Percentiles rank a stretch among this genome's conserved stretches.
Conservation (phyloP, 2,113 vertebrate genomes). For the Syngnathus floridae region DNA sequence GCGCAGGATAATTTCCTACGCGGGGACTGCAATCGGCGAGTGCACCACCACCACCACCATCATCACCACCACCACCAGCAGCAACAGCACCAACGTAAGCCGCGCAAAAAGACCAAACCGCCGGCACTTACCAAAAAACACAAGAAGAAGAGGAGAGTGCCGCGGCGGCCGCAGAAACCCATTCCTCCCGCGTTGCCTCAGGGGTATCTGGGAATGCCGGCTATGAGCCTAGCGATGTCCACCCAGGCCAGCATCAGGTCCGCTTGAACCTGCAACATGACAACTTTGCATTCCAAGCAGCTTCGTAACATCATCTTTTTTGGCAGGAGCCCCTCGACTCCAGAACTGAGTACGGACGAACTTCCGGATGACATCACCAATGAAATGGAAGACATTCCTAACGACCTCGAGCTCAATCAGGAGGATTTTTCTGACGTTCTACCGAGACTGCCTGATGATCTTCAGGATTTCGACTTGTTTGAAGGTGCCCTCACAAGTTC, state of each 20-base stretch:
- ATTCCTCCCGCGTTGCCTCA: slow-evolving; percentile 96
- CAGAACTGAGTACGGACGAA: slow-evolving; percentile 93
- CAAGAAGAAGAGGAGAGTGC: slow-evolving; percentile 94
- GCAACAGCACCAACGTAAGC: slow-evolving; percentile 94
- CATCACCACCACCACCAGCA: slow-evolving; percentile 93
- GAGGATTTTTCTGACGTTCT: slow-evolving; percentile 97
- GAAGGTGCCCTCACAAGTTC: slow-evolving; percentile 75
- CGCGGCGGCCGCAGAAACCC: slow-evolving; percentile 94
- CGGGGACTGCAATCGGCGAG: slow-evolving; percentile 89
- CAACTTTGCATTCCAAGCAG: background rate
- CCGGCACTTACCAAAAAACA: slow-evolving; percentile 99
- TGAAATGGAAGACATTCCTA: slow-evolving; percentile 98
- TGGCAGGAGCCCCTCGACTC: slow-evolving; percentile 87
- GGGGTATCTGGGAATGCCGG: slow-evolving; percentile 96
- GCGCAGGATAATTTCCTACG: slow-evolving; percentile 94
- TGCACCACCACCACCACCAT: slow-evolving; percentile 95
- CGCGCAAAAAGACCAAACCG: slow-evolving; percentile 98
- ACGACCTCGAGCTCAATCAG: slow-evolving; percentile 97
- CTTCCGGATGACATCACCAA: slow-evolving; percentile 97
- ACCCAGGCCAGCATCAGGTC: slow-evolving; percentile 85
- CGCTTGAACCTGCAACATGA: slow-evolving; percentile 26
- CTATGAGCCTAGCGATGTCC: slow-evolving; percentile 83
- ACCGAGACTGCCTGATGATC: slow-evolving; percentile 89
- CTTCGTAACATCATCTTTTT: background rate
- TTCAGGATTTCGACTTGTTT: slow-evolving; percentile 98